Percentiles rank a stretch among this genome's conserved stretches.
phyloP scores from a whole-genome alignment of 2,888 invertebrate species.

The Dugesia japonica region DNA sequence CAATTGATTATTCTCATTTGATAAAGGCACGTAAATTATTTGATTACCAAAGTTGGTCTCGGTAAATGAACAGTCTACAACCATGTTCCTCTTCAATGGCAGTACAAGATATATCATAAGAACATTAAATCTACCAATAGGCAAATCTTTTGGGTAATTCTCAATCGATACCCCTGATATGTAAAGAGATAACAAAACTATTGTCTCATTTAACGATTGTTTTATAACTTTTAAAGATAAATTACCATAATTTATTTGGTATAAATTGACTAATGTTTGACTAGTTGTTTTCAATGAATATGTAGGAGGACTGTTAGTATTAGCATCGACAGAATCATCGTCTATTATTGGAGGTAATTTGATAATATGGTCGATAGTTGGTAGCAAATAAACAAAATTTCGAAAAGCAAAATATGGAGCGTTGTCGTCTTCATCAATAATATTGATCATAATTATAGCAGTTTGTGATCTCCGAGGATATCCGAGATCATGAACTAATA shows the following conservation, averaged over 20 bases:
- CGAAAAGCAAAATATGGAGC: neutral
- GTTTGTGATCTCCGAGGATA: neutral
- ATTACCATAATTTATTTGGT: neutral
- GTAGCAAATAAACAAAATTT: neutral
- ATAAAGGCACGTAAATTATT: neutral
- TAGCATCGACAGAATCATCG: neutral
- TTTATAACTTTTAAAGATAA: neutral
- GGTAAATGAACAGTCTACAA: neutral
- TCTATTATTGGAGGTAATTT: neutral
- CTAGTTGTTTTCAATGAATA: neutral
- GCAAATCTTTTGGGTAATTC: neutral
- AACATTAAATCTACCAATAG: neutral
- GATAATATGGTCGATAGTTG: neutral
- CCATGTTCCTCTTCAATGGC: neutral
- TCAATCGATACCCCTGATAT: neutral
- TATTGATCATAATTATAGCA: neutral
- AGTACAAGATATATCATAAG: neutral
- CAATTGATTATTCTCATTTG: too few species aligned
- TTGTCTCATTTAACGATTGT: neutral
- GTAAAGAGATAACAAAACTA: neutral
- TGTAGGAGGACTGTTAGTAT: neutral
- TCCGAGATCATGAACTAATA: neutral
- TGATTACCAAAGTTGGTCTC: neutral
- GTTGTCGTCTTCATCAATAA: neutral
- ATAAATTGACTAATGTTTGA: neutral